Evolutionary conservation across 2,113 vertebrate genomes (phyloP).

Genomic region (Myrmecobius fasciatus): DNA sequence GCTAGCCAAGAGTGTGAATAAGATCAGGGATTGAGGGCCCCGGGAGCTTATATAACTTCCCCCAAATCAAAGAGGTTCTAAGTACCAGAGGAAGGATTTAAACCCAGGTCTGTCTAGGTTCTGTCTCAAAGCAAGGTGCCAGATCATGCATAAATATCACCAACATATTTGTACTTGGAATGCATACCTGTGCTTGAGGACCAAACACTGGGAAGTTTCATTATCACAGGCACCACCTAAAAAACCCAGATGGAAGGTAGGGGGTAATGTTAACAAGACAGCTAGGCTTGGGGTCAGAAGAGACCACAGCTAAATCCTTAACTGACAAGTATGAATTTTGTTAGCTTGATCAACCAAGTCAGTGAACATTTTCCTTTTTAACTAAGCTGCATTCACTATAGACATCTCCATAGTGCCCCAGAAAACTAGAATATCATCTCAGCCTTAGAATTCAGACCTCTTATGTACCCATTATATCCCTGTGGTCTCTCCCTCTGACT

Average conservation of each 20-base stretch:
- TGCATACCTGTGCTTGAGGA: not conserved
- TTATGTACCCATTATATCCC: no score
- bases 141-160: not conserved
- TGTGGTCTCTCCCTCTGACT: no score
- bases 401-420: not conserved
- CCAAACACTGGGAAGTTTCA: not conserved
- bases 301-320: not conserved
- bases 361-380: not conserved
- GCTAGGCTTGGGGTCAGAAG: not conserved
- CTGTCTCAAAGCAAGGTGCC: not conserved
- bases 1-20: not conserved
- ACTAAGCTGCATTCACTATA: not conserved
- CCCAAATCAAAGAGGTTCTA: not conserved
- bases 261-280: no score
- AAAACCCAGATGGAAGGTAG: not conserved
- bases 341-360: not conserved
- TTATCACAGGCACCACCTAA: not conserved
- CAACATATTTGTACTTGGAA: not conserved
- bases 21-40: not conserved
- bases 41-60: not conserved
- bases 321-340: not conserved
- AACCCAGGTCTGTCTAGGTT: not conserved
- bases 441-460: not conserved
- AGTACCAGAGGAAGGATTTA: not conserved
- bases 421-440: not conserved